Evolutionary conservation across 2,797 vertebrate genomes (phyloP).

Genomic region (Poeciliopsis infans): DNA sequence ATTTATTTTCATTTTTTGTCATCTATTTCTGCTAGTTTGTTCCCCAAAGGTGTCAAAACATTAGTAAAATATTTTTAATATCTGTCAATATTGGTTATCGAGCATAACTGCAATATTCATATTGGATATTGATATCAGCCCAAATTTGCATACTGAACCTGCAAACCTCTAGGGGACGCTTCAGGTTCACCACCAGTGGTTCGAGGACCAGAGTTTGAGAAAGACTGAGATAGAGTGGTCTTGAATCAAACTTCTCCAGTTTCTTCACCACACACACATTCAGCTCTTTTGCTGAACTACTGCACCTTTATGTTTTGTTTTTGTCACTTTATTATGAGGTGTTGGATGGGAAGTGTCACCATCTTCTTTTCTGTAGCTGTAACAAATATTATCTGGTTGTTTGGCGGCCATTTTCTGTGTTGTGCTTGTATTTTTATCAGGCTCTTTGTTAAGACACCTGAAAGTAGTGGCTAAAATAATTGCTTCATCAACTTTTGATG

Average conservation of each 20-base stretch:
- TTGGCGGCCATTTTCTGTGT: not conserved
- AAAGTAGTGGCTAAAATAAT: slow-evolving; percentile 40
- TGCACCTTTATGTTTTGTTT: not conserved
- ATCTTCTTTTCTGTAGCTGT: not conserved
- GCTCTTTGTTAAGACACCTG: slow-evolving; percentile 19
- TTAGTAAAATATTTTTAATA: too few species aligned
- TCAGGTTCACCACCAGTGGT: too few species aligned
- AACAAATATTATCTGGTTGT: not conserved
- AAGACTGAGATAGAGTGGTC: too few species aligned
- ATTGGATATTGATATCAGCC: not conserved
- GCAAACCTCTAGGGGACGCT: not conserved
- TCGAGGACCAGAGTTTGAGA: too few species aligned
- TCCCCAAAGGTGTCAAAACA: too few species aligned
- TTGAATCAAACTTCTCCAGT: not conserved
- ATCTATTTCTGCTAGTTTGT: too few species aligned
- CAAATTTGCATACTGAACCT: not conserved
- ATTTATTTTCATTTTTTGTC: too few species aligned
- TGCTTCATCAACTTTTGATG: slow-evolving; percentile 63
- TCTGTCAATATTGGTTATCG: too few species aligned
- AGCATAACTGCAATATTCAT: too few species aligned
- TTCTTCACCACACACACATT: not conserved
- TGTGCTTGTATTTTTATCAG: slow-evolving; percentile 25
- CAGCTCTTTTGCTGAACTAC: not conserved
- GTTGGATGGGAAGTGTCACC: not conserved
- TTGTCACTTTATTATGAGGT: not conserved